These are phyloP conservation scores for Agrochola macilenta DNA, from an alignment of 2,888 invertebrate genomes.

Conservation along the genomic window DNA sequence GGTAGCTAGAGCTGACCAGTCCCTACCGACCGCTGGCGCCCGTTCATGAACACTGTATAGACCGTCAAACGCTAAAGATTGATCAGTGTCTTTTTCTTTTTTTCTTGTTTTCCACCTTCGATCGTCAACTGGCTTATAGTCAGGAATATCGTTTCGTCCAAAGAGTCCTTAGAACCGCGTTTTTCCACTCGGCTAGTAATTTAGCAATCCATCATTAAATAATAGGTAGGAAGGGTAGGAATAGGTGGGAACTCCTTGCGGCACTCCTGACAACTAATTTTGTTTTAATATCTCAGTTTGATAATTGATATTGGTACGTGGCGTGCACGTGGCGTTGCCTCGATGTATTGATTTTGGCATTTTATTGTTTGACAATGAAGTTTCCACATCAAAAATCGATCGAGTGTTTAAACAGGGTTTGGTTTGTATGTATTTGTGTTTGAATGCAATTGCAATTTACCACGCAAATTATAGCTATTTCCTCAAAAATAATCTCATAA, in stretches of 20 bases:
- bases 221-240: too few species aligned
- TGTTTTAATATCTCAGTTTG: conserved; percentile 39
- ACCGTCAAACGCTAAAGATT: neutral
- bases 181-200: conserved; percentile 35
- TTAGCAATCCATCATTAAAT: conserved; percentile 52
- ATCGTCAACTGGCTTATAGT: conserved; percentile 1
- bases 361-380: neutral
- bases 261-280: conserved; percentile 33
- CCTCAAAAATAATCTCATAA: neutral
- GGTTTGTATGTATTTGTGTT: neutral
- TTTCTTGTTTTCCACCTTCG: neutral
- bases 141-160: conserved; percentile 5
- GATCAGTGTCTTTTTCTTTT: neutral
- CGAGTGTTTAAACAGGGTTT: neutral
- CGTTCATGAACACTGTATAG: too few species aligned
- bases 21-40: too few species aligned
- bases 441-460: neutral
- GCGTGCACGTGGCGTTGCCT: conserved; percentile 4
- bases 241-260: conserved; percentile 46
- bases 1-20: too few species aligned
- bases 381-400: neutral
- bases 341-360: conserved; percentile 11
- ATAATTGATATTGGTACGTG: conserved; percentile 22
- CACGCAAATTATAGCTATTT: neutral
- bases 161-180: conserved; percentile 18